These are phyloP conservation scores for Rhabdornis inornatus DNA, from an alignment of 2,113 vertebrate species.

Conservation along the genomic window DNA sequence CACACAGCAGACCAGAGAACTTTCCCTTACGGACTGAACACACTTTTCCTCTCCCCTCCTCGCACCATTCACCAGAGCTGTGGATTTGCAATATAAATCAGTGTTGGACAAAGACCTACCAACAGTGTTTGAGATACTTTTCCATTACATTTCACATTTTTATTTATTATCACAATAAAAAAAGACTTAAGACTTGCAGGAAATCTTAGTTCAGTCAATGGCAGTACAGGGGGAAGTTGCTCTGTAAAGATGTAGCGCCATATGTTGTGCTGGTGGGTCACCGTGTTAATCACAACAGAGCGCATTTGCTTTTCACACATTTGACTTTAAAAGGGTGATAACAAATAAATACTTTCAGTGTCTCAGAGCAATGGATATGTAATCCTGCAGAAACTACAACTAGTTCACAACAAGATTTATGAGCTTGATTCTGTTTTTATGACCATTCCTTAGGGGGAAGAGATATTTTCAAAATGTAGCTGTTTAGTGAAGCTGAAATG, in stretches of 20 bases:
- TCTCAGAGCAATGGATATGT: constrained; percentile 16
- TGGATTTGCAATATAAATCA: neutral
- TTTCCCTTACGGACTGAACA: neutral
- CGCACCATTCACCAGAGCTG: neutral
- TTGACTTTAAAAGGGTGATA: constrained; percentile 35
- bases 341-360: constrained; percentile 54
- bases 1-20: neutral
- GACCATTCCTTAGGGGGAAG: constrained; percentile 26
- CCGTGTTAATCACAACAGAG: neutral
- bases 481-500: constrained; percentile 50
- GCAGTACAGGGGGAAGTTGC: neutral
- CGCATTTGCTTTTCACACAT: constrained; percentile 31
- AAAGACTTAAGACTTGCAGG: neutral
- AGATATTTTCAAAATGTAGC: constrained; percentile 21
- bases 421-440: constrained; percentile 54
- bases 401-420: constrained; percentile 57
- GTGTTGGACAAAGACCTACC: neutral
- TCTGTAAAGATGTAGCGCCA: neutral
- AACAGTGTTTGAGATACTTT: neutral
- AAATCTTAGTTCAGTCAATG: neutral
- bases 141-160: neutral
- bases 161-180: constrained; percentile 8
- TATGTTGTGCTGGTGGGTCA: neutral
- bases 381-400: constrained; percentile 50
- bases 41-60: neutral